Evolutionary conservation across 2,888 invertebrate species (phyloP).

Genomic region (Melanargia galathea): DNA sequence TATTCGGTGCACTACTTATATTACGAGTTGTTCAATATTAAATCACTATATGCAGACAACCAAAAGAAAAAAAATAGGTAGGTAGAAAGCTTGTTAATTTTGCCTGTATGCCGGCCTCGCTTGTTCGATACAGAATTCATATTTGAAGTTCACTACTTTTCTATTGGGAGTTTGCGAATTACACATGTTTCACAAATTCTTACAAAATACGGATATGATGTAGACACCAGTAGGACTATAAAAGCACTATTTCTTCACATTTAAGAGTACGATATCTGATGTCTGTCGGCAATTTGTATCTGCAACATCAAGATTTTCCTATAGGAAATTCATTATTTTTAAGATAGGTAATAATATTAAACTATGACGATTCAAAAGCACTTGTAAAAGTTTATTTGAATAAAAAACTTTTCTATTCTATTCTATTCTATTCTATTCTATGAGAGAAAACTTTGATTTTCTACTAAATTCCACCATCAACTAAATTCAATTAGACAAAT

Average conservation of each 20-base stretch:
- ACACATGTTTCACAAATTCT: not conserved
- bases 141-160: not conserved
- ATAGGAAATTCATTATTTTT: too few relatives aligned
- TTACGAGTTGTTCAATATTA: not conserved
- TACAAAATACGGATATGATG: not conserved
- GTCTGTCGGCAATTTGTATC: not conserved
- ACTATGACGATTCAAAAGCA: too few relatives aligned
- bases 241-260: not conserved
- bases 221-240: too few relatives aligned
- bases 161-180: not conserved
- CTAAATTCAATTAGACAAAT: not conserved
- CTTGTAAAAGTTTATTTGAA: too few relatives aligned
- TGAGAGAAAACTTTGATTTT: too few relatives aligned
- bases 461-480: too few relatives aligned
- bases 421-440: too few relatives aligned
- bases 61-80: slow-evolving; percentile 3
- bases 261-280: not conserved
- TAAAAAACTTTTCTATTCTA: too few relatives aligned
- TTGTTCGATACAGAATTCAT: not conserved
- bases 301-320: not conserved
- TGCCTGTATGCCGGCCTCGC: slow-evolving; percentile 2
- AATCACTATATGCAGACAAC: not conserved
- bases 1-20: not conserved
- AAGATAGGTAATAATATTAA: too few relatives aligned
- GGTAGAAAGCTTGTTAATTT: not conserved